phyloP scores from a whole-genome alignment of 2,797 vertebrate genomes.

The Ctenochaetus hawaiiensis region DNA sequence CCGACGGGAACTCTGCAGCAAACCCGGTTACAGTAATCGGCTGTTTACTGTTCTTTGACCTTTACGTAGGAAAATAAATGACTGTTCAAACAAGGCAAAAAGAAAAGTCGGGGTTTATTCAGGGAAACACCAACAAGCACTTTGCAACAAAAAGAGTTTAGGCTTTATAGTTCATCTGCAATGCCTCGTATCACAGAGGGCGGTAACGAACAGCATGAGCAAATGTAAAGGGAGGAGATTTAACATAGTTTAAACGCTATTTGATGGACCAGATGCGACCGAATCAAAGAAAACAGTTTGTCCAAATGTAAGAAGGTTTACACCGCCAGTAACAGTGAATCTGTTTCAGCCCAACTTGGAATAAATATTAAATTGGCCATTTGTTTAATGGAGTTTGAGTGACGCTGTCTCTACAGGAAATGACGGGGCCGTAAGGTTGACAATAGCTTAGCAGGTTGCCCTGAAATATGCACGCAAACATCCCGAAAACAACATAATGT shows the following conservation, averaged over 20 bases:
- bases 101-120: background rate
- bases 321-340: fast-evolving
- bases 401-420: background rate
- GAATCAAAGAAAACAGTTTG: background rate
- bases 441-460: background rate
- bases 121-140: background rate
- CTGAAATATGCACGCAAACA: background rate
- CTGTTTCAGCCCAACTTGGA: fast-evolving
- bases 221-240: background rate
- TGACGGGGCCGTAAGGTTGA: background rate
- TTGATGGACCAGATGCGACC: background rate
- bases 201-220: background rate
- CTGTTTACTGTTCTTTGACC: background rate
- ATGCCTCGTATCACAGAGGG: background rate
- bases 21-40: background rate
- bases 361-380: background rate
- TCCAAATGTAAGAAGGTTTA: fast-evolving
- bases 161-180: background rate
- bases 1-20: background rate
- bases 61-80: no score
- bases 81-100: background rate
- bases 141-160: no score
- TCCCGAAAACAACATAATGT: background rate
- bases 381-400: background rate
- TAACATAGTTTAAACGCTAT: background rate